Percentiles rank a stretch among this genome's conserved stretches.
Conservation (phyloP, 1,140 invertebrate species). For the Littorina saxatilis region DNA sequence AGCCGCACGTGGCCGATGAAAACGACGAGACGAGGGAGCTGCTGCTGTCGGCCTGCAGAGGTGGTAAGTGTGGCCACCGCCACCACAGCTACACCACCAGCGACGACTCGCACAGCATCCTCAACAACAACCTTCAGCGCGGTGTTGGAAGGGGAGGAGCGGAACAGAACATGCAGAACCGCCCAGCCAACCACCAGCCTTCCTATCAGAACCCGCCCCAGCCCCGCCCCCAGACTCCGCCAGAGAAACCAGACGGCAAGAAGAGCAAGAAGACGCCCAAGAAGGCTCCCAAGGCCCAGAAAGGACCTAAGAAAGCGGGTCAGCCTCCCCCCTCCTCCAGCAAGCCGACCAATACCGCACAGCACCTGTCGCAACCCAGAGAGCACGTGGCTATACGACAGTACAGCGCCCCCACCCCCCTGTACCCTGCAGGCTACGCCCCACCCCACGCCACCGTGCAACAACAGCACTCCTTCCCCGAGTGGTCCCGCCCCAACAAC, state of each 20-base stretch:
- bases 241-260: not conserved
- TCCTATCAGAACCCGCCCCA: slow-evolving; percentile 30
- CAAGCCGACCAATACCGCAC: not conserved
- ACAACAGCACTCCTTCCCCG: slow-evolving; percentile 34
- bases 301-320: not conserved
- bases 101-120: not conserved
- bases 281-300: not conserved
- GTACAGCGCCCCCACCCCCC: slow-evolving; percentile 32
- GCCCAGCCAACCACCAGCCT: slow-evolving; percentile 33
- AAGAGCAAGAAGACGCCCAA: slow-evolving; percentile 18
- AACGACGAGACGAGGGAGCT: slow-evolving; percentile 88
- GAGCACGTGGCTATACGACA: slow-evolving; percentile 23
- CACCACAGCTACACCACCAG: slow-evolving; percentile 36
- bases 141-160: not conserved
- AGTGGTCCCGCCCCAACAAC: slow-evolving; percentile 4
- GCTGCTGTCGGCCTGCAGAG: slow-evolving; percentile 41
- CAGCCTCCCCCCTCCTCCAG: not conserved
- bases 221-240: not conserved
- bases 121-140: slow-evolving; percentile 34
- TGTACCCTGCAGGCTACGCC: not conserved
- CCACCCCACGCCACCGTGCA: slow-evolving; percentile 1
- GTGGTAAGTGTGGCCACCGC: slow-evolving; percentile 31
- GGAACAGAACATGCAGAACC: slow-evolving; percentile 27
- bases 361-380: slow-evolving; percentile 19
- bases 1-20: slow-evolving; percentile 51